These are phyloP conservation scores for Tenualosa thibaudeaui DNA, from an alignment of 2,797 vertebrate species.

Conservation along the genomic window DNA sequence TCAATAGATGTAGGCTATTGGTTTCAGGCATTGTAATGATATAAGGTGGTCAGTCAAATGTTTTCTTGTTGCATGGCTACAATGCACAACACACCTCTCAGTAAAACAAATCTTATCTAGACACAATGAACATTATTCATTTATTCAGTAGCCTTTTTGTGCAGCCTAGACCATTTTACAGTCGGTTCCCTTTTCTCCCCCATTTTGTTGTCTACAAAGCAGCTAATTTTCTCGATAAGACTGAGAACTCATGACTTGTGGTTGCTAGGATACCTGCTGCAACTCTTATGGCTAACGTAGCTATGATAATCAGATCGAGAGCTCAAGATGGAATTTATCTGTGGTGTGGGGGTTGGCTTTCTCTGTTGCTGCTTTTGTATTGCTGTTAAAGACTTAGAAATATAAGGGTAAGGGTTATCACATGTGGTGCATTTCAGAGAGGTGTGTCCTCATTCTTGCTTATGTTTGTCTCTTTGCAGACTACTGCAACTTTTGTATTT, in stretches of 20 bases:
- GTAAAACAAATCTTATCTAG: not conserved
- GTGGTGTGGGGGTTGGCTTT: not conserved
- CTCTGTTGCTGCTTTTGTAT: not conserved
- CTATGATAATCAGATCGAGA: constrained; percentile 2
- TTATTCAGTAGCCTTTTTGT: not conserved
- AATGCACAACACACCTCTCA: too few relatives aligned
- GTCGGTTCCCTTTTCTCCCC: not conserved
- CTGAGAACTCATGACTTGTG: not conserved
- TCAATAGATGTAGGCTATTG: too few relatives aligned
- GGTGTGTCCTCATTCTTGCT: not conserved
- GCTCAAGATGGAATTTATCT: not conserved
- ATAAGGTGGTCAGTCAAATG: not conserved
- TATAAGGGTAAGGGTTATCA: not conserved
- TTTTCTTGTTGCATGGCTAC: too few relatives aligned
- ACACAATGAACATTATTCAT: not conserved
- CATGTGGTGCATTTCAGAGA: not conserved
- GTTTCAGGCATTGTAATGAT: not conserved
- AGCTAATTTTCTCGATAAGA: not conserved
- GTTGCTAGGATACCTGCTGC: constrained; percentile 19
- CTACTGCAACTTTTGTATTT: not conserved
- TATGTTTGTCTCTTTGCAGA: not conserved
- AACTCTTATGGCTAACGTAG: not conserved
- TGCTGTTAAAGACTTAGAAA: not conserved
- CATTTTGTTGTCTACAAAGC: constrained; percentile 1
- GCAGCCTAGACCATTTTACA: not conserved